These are phyloP conservation scores for Drosophila kanapiae DNA, from an alignment of 1,140 invertebrate species.

Conservation along the genomic window DNA sequence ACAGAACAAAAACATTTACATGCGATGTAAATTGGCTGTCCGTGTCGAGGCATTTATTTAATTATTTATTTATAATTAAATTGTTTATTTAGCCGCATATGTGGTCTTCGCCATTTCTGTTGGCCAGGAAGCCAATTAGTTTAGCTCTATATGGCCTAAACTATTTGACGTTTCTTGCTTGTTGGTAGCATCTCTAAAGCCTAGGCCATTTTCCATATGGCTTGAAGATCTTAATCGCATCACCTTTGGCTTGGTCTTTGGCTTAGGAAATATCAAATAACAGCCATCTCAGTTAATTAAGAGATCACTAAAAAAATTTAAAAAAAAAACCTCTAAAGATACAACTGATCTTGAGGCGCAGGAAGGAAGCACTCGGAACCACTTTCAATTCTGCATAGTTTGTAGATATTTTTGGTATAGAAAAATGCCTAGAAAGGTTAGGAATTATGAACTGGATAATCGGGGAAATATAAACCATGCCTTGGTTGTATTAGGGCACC, in stretches of 20 bases:
- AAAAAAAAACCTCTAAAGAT: neutral
- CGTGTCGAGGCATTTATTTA: conserved; percentile 67
- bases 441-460: neutral
- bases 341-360: conserved; percentile 26
- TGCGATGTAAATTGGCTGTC: conserved; percentile 75
- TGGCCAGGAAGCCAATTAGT: conserved; percentile 76
- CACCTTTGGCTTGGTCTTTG: conserved; percentile 7
- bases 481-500: neutral
- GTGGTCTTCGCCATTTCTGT: conserved; percentile 67
- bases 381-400: conserved; percentile 14
- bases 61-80: conserved; percentile 84
- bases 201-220: conserved; percentile 18
- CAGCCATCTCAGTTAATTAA: conserved; percentile 43
- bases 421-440: neutral
- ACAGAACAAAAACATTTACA: conserved; percentile 59
- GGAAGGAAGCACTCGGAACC: conserved; percentile 25
- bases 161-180: conserved; percentile 62
- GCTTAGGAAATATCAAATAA: conserved; percentile 36
- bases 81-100: conserved; percentile 68
- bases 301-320: conserved; percentile 20
- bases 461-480: neutral
- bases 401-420: neutral
- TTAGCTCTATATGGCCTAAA: conserved; percentile 73
- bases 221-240: conserved; percentile 27
- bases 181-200: conserved; percentile 37